phyloP scores from a whole-genome alignment of 1,140 invertebrate genomes.

The Atta texana region DNA sequence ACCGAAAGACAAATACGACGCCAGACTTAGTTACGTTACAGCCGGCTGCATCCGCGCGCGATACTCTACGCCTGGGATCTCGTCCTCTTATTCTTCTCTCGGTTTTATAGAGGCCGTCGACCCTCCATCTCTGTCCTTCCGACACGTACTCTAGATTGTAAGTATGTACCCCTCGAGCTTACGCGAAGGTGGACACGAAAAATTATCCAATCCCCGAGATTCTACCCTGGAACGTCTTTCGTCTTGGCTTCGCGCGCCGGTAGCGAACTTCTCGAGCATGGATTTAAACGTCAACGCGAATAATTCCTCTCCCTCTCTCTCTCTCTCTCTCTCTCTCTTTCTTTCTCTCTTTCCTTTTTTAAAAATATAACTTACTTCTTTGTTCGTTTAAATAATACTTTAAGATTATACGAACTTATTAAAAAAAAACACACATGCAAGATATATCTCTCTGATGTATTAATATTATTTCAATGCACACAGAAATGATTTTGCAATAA shows the following conservation, averaged over 20 bases:
- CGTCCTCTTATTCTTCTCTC: conserved; percentile 39
- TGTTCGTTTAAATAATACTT: not conserved
- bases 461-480: not conserved
- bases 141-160: conserved; percentile 49
- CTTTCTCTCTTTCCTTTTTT: not conserved
- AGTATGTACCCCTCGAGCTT: conserved; percentile 44
- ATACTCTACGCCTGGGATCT: conserved; percentile 29
- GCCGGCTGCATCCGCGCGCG: conserved; percentile 43
- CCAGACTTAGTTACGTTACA: conserved; percentile 66
- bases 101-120: conserved; percentile 15
- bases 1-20: conserved; percentile 64
- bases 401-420: not conserved
- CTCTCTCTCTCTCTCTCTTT: not conserved
- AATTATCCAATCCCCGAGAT: conserved; percentile 70
- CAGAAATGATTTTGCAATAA: no score
- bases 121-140: conserved; percentile 41
- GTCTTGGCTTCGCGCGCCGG: conserved; percentile 31
- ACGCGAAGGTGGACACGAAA: conserved; percentile 64
- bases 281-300: conserved; percentile 24
- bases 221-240: conserved; percentile 43
- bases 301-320: not conserved
- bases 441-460: not conserved
- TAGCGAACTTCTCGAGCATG: not conserved
- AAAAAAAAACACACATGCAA: not conserved
- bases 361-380: not conserved